Evolutionary conservation across 2,888 invertebrate species (phyloP), one percentile per base, ranked within the genome.

Genomic region (Agonopterix heracliana): DNA sequence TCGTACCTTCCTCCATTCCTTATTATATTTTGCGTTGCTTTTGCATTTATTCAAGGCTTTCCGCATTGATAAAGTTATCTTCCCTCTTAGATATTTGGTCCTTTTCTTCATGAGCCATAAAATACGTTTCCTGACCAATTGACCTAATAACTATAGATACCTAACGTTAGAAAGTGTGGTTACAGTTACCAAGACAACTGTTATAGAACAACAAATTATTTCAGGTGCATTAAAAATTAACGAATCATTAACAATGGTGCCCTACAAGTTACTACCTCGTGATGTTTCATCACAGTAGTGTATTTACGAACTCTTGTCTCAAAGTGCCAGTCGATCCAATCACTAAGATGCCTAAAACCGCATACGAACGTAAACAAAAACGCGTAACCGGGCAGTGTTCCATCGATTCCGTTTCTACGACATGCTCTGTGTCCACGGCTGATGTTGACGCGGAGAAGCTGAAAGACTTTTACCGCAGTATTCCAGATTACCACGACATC

Each of bases 401-500:
- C 53, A 62, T 80, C 44, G 83, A 84, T 60, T 81, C 84, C 1
- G 62, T 74, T 45, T 77, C 81, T 43, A 74, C 66, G 42, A 54
- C 71, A 34, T 76, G 73, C 57, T 68, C 87, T 61, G 53, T 69
- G 7, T 64, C 66, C n/a, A 70, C 68, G 2, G 66, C 74, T 2
- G 80, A 89, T 51, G 64, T 82, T 46, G 90, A 91, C 46, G 87
- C 90, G 40, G 78, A 91, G 44, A 92, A 92, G 46, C 86, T 94
- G 55, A 89, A 94, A 51, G 92, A 94, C 52, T 94, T 95, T 74
- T 92, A 93, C 60, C 91, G 92, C 47, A 95, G 94, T 64, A 95
- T 95, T 68, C 95, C 95, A 49, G 94, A 95, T 68, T 95, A 95
- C 58, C 91, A 90, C 51, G 94, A 95, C 45, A 90, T 95, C 2